phyloP scores from a whole-genome alignment of 2,113 vertebrate species.

The Aramus guarauna region DNA sequence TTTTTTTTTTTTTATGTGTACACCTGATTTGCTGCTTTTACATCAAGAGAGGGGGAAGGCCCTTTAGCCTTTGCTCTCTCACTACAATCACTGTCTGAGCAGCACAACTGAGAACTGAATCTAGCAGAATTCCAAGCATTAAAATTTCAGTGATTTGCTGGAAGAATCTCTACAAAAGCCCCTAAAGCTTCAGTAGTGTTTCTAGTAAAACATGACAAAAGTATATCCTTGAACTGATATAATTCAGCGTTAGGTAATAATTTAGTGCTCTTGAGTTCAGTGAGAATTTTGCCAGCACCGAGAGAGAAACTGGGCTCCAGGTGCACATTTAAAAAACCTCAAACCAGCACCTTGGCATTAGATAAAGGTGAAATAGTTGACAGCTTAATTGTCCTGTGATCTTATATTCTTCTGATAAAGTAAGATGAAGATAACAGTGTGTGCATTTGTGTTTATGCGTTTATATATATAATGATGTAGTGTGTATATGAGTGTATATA shows the following conservation, averaged over 20 bases:
- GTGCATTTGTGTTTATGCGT: not conserved
- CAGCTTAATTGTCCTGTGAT: not conserved
- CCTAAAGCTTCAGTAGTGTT: not conserved
- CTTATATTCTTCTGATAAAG: not conserved
- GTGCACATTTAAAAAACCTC: not conserved
- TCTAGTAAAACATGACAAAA: not conserved
- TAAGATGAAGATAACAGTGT: not conserved
- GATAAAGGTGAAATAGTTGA: not conserved
- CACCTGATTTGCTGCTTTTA: not conserved
- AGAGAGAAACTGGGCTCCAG: not conserved
- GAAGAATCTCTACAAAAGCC: not conserved
- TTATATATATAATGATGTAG: not conserved
- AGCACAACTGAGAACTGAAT: not conserved
- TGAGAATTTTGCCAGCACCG: not conserved
- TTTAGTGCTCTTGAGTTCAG: not conserved
- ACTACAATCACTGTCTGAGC: not conserved
- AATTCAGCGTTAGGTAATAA: not conserved
- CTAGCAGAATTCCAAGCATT: not conserved
- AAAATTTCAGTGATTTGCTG: not conserved
- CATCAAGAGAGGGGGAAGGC: not conserved
- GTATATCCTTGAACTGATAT: not conserved
- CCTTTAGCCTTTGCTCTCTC: not conserved
- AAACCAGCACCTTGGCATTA: not conserved
- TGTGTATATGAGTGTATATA: not conserved
- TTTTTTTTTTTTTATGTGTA: not conserved